These are phyloP conservation scores for Prochilodus magdalenae DNA, from an alignment of 2,113 vertebrate species.

Conservation along the genomic window DNA sequence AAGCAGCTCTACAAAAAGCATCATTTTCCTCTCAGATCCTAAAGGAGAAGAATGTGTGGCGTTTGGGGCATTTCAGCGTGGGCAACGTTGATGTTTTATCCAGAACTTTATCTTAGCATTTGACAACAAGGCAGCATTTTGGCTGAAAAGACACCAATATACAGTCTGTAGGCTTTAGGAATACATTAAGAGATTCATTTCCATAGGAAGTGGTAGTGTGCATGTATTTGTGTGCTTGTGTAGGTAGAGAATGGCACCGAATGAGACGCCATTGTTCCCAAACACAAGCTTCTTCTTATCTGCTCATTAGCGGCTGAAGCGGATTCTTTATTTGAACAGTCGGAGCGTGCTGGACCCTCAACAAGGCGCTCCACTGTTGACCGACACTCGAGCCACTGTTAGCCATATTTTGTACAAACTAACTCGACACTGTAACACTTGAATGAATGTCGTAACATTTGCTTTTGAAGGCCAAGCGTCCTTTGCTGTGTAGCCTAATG, in stretches of 20 bases:
- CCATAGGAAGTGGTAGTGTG: conserved; percentile 37
- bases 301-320: conserved; percentile 25
- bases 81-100: not conserved
- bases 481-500: not conserved
- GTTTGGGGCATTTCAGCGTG: not conserved
- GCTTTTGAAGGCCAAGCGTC: not conserved
- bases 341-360: not conserved
- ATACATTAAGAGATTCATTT: conserved; percentile 25
- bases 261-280: conserved; percentile 43
- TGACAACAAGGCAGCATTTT: conserved; percentile 3
- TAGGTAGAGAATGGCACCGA: conserved; percentile 36
- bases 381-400: not conserved
- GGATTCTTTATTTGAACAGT: conserved; percentile 24
- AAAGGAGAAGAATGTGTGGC: conserved; percentile 10
- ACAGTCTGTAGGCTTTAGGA: not conserved
- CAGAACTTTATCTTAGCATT: not conserved
- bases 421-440: not conserved
- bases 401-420: not conserved
- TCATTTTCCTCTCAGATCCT: not conserved
- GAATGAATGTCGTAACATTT: not conserved
- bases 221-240: conserved; percentile 17
- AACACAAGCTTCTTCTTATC: conserved; percentile 53
- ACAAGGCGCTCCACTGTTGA: conserved; percentile 24
- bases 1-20: not conserved
- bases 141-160: not conserved